Evolutionary conservation across 2,113 vertebrate genomes (phyloP).

Genomic region (Gallinago undulata): DNA sequence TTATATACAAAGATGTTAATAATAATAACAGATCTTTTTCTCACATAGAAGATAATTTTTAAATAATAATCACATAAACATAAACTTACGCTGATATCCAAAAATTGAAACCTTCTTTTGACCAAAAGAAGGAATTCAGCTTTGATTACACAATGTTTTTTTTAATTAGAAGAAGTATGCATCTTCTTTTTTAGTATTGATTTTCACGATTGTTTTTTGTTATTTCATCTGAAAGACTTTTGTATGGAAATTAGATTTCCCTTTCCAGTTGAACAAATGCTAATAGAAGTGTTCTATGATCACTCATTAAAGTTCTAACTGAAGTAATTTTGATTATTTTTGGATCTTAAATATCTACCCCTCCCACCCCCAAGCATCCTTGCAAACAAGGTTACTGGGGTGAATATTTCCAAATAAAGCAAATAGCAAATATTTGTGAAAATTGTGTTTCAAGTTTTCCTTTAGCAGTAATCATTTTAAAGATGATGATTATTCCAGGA

Average conservation of each 20-base stretch:
- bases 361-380: neutral
- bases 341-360: neutral
- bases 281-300: neutral
- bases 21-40: neutral
- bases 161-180: neutral
- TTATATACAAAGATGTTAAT: neutral
- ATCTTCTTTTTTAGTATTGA: neutral
- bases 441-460: neutral
- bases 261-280: neutral
- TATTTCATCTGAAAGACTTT: constrained; percentile 28
- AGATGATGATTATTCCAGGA: neutral
- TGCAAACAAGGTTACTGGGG: neutral
- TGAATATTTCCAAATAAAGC: neutral
- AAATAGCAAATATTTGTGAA: neutral
- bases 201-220: neutral
- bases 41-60: neutral
- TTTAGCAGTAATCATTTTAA: neutral
- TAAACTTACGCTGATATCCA: neutral
- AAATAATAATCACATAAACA: neutral
- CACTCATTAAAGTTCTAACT: neutral
- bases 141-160: neutral
- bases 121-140: neutral
- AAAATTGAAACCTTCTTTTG: neutral
- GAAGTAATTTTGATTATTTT: neutral
- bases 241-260: constrained; percentile 38